phyloP scores from a whole-genome alignment of 2,888 invertebrate species.

The Lamellibrachia satsuma region DNA sequence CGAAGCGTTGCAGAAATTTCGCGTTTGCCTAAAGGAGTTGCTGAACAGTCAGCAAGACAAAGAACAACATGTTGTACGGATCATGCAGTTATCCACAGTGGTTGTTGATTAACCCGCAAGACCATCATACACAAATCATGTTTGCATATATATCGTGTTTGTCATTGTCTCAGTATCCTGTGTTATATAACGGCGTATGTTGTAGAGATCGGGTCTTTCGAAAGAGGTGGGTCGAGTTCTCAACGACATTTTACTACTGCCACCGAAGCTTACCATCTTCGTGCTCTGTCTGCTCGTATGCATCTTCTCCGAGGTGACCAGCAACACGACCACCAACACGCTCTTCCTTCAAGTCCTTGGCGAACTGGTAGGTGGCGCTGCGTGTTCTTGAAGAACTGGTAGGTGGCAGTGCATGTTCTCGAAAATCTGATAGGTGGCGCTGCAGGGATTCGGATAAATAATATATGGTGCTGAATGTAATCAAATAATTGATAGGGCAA shows the following conservation, averaged over 20 bases:
- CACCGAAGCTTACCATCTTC: slow-evolving; percentile 53
- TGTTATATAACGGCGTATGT: slow-evolving; percentile 21
- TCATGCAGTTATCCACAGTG: too few species aligned
- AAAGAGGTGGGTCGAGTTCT: slow-evolving; percentile 53
- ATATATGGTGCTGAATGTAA: too few species aligned
- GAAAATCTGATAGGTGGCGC: background rate
- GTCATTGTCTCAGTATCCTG: too few species aligned
- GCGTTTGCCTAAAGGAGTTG: too few species aligned
- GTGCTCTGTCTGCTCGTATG: slow-evolving; percentile 55
- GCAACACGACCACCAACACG: slow-evolving; percentile 60
- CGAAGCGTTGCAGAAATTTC: too few species aligned
- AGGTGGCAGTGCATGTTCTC: background rate
- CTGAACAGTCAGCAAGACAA: too few species aligned
- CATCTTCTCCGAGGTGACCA: slow-evolving; percentile 58
- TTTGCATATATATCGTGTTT: too few species aligned
- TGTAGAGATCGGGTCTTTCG: slow-evolving; percentile 56
- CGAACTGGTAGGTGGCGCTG: slow-evolving; percentile 48
- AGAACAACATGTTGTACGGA: too few species aligned
- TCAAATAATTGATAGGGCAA: too few species aligned
- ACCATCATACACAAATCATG: too few species aligned
- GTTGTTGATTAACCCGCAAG: too few species aligned
- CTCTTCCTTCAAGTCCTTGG: slow-evolving; percentile 61
- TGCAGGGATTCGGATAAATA: background rate
- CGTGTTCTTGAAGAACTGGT: background rate
- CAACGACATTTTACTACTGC: slow-evolving; percentile 46